These are phyloP conservation scores for Drosophila parabipectinata DNA, from an alignment of 1,140 invertebrate genomes.

Conservation along the genomic window DNA sequence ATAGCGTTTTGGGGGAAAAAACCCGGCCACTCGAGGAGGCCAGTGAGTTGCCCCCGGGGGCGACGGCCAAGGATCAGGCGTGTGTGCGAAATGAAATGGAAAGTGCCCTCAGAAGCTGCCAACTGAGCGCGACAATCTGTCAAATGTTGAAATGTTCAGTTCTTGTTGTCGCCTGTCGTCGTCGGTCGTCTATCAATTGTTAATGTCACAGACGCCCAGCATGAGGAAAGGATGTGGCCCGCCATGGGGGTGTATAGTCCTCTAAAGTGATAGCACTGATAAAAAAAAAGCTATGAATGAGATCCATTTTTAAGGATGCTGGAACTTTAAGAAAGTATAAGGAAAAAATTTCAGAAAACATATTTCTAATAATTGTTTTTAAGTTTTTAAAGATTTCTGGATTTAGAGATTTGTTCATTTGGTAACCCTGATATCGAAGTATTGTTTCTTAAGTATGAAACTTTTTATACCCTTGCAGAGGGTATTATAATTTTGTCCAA, in stretches of 20 bases:
- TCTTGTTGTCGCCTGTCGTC: constrained; percentile 44
- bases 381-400: too few species aligned
- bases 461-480: too few species aligned
- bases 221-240: constrained; percentile 33
- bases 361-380: too few species aligned
- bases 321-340: background rate
- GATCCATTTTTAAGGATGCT: too few species aligned
- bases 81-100: constrained; percentile 57
- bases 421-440: too few species aligned
- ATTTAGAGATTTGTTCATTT: too few species aligned
- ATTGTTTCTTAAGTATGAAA: too few species aligned
- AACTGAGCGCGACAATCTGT: constrained; percentile 69
- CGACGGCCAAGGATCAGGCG: constrained; percentile 36
- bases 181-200: constrained; percentile 74
- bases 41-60: constrained; percentile 26
- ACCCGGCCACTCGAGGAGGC: constrained; percentile 43
- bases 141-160: constrained; percentile 65
- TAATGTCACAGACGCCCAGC: constrained; percentile 73
- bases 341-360: background rate
- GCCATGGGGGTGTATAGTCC: constrained; percentile 15
- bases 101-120: constrained; percentile 58
- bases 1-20: background rate
- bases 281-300: background rate
- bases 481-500: too few species aligned
- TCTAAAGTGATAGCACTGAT: constrained; percentile 2